phyloP scores from a whole-genome alignment of 2,888 invertebrate species.

The Xestobium rufovillosum region DNA sequence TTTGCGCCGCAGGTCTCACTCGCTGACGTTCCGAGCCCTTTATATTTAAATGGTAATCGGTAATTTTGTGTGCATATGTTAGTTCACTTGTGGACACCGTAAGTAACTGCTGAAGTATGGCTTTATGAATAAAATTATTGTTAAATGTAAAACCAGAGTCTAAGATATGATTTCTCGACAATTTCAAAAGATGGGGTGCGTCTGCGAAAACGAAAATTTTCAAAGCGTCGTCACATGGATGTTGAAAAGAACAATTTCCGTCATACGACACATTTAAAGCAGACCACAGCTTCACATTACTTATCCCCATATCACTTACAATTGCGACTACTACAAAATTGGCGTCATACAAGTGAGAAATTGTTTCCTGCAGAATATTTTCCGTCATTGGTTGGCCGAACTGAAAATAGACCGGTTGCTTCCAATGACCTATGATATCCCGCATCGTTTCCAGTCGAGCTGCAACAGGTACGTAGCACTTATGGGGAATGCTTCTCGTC shows the following conservation, averaged over 20 bases:
- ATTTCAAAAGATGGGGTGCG: constrained; percentile 24
- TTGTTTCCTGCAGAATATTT: constrained; percentile 21
- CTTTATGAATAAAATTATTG: constrained; percentile 11
- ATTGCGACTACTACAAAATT: constrained; percentile 25
- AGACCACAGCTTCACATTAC: constrained; percentile 19
- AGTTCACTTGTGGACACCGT: constrained; percentile 18
- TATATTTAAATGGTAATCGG: constrained; percentile 21
- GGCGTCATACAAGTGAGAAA: constrained; percentile 19
- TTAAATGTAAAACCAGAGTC: constrained; percentile 18
- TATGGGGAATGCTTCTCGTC: not conserved
- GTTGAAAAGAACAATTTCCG: constrained; percentile 18
- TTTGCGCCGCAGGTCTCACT: constrained; percentile 22
- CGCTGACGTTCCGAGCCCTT: too few relatives aligned
- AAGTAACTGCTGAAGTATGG: constrained; percentile 16
- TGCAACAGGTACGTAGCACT: not conserved
- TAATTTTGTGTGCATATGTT: constrained; percentile 21
- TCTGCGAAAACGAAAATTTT: too few relatives aligned
- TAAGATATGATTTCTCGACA: constrained; percentile 22
- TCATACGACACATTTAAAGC: constrained; percentile 17
- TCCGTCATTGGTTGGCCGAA: constrained; percentile 26
- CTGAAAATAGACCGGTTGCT: too few relatives aligned
- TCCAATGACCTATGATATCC: constrained; percentile 2
- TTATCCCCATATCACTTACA: constrained; percentile 23
- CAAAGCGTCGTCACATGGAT: constrained; percentile 18
- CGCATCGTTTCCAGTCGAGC: constrained; percentile 9